Evolutionary conservation across 2,888 invertebrate genomes (phyloP).

Genomic region (Andrena chrysosceles): DNA sequence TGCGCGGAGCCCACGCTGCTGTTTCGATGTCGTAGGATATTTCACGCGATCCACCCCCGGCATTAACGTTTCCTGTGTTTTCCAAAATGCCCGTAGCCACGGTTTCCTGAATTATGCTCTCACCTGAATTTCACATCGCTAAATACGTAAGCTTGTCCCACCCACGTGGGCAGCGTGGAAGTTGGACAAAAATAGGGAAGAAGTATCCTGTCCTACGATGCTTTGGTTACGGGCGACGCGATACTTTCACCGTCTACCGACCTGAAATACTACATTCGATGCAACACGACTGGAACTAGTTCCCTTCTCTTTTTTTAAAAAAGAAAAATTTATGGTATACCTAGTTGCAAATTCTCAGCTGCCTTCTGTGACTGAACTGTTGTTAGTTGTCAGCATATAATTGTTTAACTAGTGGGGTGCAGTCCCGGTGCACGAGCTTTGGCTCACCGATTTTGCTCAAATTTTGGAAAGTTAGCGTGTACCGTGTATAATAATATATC

Average conservation of each 20-base stretch:
- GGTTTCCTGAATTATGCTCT: constrained; percentile 57
- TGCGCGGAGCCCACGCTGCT: constrained; percentile 4
- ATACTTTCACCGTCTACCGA: constrained; percentile 58
- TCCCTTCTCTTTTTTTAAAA: not conserved
- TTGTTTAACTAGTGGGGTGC: too few species aligned
- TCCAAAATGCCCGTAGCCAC: constrained; percentile 16
- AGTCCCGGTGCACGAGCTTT: too few species aligned
- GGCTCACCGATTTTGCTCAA: too few species aligned
- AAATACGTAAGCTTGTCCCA: constrained; percentile 60
- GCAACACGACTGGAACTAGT: constrained; percentile 22
- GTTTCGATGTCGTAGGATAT: constrained; percentile 2
- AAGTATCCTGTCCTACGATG: constrained; percentile 50
- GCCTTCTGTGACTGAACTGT: constrained; percentile 5
- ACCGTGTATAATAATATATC: too few species aligned
- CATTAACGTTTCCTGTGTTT: constrained; percentile 29
- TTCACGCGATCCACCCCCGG: constrained; percentile 26
- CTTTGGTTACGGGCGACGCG: constrained; percentile 28
- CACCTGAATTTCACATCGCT: constrained; percentile 52
- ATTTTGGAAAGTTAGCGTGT: too few species aligned
- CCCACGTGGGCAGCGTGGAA: constrained; percentile 51
- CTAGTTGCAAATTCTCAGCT: constrained; percentile 14
- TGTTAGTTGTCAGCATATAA: not conserved
- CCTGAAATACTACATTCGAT: constrained; percentile 44
- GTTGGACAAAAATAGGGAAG: constrained; percentile 60
- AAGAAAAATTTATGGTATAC: not conserved